Evolutionary conservation across 2,888 invertebrate species (phyloP), one percentile per base, ranked within the genome.

Genomic region (Ophioninae sp.): DNA sequence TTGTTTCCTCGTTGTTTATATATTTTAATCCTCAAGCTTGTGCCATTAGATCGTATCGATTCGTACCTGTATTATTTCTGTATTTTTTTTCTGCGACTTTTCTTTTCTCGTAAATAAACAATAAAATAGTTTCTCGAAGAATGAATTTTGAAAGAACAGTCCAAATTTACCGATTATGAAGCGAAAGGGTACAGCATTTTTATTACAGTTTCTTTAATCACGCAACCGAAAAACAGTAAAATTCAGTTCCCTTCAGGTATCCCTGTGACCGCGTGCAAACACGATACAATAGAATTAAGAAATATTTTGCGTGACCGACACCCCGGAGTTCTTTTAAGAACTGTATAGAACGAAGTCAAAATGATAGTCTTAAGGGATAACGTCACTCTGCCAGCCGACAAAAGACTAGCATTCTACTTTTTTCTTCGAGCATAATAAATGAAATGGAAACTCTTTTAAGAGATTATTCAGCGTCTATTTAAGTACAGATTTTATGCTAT

Each of bases 1-100:
- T 22, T 59, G 20, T 65, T 10, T 9, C 22, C 51, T 73, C 44
- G 20, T 41, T 56, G 13, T 7, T n/a, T 64, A 20, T 39, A 6
- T 63, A 22, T 37, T 51, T 58, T 59, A 68, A 77, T 44, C 20
- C 51, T 61, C 58, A 71, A 58, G 56, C 8, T 9, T 30, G 6
- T n/a, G 59, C 8, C 20, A 10, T 71, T 56, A 23, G 67, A 67
- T 79, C 61, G 30, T 44, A 51, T 73, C 39, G 58, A 22, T 64
- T 20, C 22, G 59, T 82, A 69, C 79, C 81, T 79, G 76, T 51
- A 69, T 13, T 51, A 51, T 13, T 17, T 17, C 51, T 17, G 51
- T 10, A 65, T 51, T 69, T 69, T 51, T 58, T 73, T 51, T 10
- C 30, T 30, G 1, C 3, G 3, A 30, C 30, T 30, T 30, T 30